phyloP scores from a whole-genome alignment of 2,888 invertebrate species.

The Arenicola marina region DNA sequence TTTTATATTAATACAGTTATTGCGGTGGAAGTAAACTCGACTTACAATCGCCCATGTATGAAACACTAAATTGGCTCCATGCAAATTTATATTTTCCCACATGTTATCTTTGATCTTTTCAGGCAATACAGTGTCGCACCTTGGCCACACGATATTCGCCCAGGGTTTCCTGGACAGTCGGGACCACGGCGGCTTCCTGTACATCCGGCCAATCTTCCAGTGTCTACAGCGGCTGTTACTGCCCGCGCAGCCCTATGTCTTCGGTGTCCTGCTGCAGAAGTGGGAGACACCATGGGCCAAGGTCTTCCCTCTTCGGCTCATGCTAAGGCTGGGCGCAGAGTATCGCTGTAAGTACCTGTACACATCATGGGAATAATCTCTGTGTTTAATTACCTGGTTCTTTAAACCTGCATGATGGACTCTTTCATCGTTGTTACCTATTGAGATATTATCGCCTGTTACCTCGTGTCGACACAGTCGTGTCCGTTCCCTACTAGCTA shows the following conservation, averaged over 20 bases:
- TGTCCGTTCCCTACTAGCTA: too few species aligned
- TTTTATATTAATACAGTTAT: too few species aligned
- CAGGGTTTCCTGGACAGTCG: conserved; percentile 58
- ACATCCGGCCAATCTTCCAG: conserved; percentile 75
- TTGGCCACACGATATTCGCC: conserved; percentile 70
- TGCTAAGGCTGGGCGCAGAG: conserved; percentile 80
- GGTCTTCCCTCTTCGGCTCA: conserved; percentile 72
- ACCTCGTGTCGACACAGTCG: too few species aligned
- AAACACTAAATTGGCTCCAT: not conserved
- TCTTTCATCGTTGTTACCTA: too few species aligned
- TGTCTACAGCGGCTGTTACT: conserved; percentile 75
- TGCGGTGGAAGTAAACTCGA: too few species aligned
- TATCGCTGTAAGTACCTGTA: conserved; percentile 70
- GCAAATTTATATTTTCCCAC: too few species aligned
- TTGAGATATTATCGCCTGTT: too few species aligned
- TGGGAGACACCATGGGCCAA: conserved; percentile 85
- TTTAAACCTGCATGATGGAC: too few species aligned
- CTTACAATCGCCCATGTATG: not conserved
- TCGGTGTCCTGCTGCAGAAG: conserved; percentile 79
- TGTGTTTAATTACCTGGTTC: too few species aligned
- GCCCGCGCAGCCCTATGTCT: conserved; percentile 73
- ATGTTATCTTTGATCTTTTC: not conserved
- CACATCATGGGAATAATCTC: too few species aligned
- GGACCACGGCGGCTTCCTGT: conserved; percentile 75
- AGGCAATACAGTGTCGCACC: conserved; percentile 74